Conservation (phyloP, 2,797 vertebrate species). For the Pseudochromis fuscus region DNA sequence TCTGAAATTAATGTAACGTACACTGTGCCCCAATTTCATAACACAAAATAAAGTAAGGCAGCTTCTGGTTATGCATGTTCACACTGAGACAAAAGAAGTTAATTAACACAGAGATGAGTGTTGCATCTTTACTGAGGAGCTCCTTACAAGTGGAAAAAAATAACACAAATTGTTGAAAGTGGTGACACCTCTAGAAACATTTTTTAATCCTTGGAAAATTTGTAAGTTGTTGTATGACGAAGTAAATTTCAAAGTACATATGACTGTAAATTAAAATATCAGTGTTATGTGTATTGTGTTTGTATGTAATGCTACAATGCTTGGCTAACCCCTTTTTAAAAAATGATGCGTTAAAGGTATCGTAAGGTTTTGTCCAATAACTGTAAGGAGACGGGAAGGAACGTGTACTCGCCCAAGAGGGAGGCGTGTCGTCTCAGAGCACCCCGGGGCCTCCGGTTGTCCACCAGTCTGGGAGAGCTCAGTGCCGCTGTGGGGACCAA, state of each 20-base stretch:
- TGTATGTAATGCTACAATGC: not conserved
- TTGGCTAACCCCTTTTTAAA: conserved; percentile 5
- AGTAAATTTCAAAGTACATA: not conserved
- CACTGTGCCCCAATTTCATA: conserved; percentile 29
- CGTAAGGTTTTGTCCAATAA: conserved; percentile 95
- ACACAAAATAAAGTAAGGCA: conserved; percentile 25
- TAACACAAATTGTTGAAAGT: not conserved
- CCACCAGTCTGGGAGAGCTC: conserved; percentile 89
- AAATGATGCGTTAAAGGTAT: conserved; percentile 84
- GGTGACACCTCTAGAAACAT: not conserved
- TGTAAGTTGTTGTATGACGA: not conserved
- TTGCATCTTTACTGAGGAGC: too few relatives aligned
- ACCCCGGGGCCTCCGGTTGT: conserved; percentile 89
- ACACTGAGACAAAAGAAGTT: conserved; percentile 23
- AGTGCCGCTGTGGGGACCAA: conserved; percentile 89
- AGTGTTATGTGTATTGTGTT: not conserved
- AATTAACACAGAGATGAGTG: conserved; percentile 11
- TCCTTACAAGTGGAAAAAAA: not conserved
- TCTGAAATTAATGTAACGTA: conserved; percentile 13
- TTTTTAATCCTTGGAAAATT: not conserved
- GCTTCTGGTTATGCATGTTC: conserved; percentile 15
- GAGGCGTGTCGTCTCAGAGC: conserved; percentile 90
- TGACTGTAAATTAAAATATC: too few relatives aligned
- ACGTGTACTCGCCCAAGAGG: conserved; percentile 89
- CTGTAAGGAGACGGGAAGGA: conserved; percentile 90